Evolutionary conservation across 2,113 vertebrate genomes (phyloP).

Genomic region (Thalassoma bifasciatum): DNA sequence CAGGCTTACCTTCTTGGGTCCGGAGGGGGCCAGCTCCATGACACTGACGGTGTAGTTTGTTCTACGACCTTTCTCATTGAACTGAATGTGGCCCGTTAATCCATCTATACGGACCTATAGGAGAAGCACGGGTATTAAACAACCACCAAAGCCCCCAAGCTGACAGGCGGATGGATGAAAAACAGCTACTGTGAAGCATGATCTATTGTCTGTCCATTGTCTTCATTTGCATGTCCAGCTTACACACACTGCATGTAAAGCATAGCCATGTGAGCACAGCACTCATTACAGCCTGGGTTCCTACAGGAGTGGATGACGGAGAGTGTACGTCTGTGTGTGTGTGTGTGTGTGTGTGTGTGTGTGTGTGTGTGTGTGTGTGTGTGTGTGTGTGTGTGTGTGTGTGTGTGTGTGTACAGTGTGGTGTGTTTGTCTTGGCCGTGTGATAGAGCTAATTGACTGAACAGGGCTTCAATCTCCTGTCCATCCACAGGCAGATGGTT

Average conservation of each 20-base stretch:
- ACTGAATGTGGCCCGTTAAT: constrained; percentile 96
- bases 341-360: not conserved
- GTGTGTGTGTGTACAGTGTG: constrained; percentile 53
- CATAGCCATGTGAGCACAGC: constrained; percentile 38
- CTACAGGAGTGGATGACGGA: constrained; percentile 62
- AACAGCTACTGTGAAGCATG: constrained; percentile 2
- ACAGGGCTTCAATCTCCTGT: constrained; percentile 74
- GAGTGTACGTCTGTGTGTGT: constrained; percentile 6
- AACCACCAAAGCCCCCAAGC: not conserved
- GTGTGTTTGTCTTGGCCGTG: constrained; percentile 76
- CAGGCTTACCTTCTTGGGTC: constrained; percentile 91
- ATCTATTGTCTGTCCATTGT: constrained; percentile 7
- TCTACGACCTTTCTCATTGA: constrained; percentile 96
- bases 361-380: constrained; percentile 25
- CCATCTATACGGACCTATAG: constrained; percentile 94
- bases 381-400: constrained; percentile 15
- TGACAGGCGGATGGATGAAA: constrained; percentile 8
- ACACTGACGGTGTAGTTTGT: constrained; percentile 96
- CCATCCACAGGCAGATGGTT: constrained; percentile 77
- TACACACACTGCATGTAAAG: constrained; percentile 31
- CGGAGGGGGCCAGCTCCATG: constrained; percentile 94
- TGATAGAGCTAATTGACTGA: constrained; percentile 81
- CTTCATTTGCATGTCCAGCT: constrained; percentile 12
- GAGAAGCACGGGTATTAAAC: constrained; percentile 25
- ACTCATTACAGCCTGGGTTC: constrained; percentile 41